Conservation (phyloP, 1,140 invertebrate species). For the Macrobrachium nipponense region DNA sequence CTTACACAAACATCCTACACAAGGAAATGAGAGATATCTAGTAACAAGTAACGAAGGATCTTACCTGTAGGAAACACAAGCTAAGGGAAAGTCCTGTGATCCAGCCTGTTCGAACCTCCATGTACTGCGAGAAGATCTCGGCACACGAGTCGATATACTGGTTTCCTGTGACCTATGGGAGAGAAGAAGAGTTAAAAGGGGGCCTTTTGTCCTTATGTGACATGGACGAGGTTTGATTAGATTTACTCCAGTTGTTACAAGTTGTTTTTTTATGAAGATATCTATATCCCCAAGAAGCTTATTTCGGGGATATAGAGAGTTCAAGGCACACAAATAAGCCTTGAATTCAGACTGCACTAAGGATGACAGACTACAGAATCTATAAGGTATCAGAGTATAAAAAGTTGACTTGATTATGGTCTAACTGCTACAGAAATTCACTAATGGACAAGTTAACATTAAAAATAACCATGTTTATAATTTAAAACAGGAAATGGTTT, state of each 20-base stretch:
- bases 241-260: not conserved
- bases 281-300: no score
- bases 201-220: no score
- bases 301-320: no score
- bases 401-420: not conserved
- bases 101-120: conserved; percentile 85
- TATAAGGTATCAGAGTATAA: not conserved
- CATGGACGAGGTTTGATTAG: not conserved
- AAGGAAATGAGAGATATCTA: not conserved
- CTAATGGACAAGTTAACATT: not conserved
- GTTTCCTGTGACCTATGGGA: conserved; percentile 79
- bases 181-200: not conserved
- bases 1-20: not conserved
- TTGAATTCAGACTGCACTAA: not conserved
- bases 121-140: conserved; percentile 85
- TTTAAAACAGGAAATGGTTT: not conserved
- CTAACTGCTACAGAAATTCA: not conserved
- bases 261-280: not conserved
- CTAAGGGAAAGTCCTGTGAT: conserved; percentile 82
- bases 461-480: not conserved
- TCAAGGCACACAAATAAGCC: no score
- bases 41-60: not conserved
- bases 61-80: conserved; percentile 64
- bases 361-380: not conserved
- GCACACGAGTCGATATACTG: conserved; percentile 88